Evolutionary conservation across 2,113 vertebrate genomes (phyloP).

Genomic region (Axis porcinus): DNA sequence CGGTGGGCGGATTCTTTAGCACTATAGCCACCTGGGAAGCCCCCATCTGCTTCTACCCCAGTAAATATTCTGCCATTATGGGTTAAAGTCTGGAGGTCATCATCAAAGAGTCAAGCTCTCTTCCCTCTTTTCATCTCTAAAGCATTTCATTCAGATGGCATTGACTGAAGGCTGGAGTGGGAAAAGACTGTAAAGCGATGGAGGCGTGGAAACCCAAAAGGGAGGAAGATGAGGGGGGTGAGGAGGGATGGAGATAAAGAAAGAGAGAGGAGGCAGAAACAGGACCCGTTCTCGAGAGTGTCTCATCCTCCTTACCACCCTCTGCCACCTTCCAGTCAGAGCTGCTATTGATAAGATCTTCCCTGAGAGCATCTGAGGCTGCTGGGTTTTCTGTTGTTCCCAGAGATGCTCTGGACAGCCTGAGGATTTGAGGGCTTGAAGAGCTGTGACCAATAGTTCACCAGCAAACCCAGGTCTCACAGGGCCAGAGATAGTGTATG

Average conservation of each 20-base stretch:
- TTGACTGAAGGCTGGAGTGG: too few species aligned
- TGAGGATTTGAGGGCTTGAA: not conserved
- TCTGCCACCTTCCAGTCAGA: not conserved
- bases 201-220: not conserved
- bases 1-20: not conserved
- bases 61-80: not conserved
- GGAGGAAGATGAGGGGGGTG: fast-evolving
- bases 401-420: not conserved
- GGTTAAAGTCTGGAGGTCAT: not conserved
- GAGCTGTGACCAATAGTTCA: too few species aligned
- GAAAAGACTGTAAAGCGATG: not conserved
- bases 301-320: not conserved
- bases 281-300: not conserved
- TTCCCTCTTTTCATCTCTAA: not conserved
- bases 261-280: not conserved
- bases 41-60: too few species aligned
- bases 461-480: not conserved
- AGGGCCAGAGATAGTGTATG: not conserved
- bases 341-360: not conserved
- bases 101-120: not conserved
- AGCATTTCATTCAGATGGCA: not conserved
- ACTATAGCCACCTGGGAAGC: not conserved
- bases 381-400: not conserved
- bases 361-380: not conserved
- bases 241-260: not conserved